Evolutionary conservation across 2,797 vertebrate genomes (phyloP).

Genomic region (Platyrinchus mystaceus): DNA sequence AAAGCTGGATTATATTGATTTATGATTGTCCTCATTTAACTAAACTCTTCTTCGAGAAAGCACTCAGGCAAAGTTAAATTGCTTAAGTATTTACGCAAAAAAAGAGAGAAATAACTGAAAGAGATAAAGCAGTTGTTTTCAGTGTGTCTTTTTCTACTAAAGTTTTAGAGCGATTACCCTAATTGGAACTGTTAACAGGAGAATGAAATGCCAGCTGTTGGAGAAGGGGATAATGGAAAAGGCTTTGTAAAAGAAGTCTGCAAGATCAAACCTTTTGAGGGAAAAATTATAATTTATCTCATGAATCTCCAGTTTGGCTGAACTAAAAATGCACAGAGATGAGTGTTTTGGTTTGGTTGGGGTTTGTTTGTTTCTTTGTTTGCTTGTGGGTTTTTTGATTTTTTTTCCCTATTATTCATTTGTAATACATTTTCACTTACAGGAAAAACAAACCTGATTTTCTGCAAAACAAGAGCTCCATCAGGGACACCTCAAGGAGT

Average conservation of each 20-base stretch:
- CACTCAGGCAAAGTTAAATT: constrained; percentile 35
- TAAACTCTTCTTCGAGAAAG: constrained; percentile 21
- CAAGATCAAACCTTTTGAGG: not conserved
- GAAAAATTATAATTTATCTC: constrained; percentile 1
- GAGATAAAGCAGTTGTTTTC: constrained; percentile 41
- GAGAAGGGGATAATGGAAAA: constrained; percentile 11
- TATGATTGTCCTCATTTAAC: constrained; percentile 7
- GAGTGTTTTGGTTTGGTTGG: not conserved
- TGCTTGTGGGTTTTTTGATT: not conserved
- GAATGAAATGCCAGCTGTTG: constrained; percentile 45
- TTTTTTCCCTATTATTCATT: not conserved
- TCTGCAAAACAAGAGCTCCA: not conserved
- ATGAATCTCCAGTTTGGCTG: not conserved
- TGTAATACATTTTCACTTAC: not conserved
- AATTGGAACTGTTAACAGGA: constrained; percentile 46
- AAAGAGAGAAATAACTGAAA: constrained; percentile 6
- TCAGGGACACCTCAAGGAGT: not conserved
- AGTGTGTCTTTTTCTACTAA: not conserved
- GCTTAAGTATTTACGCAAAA: constrained; percentile 16
- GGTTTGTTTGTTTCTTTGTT: no score
- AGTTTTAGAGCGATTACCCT: constrained; percentile 41
- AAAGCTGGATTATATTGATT: constrained; percentile 15
- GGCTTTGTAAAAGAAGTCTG: constrained; percentile 11
- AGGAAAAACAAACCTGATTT: not conserved
- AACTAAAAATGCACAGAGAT: not conserved